These are phyloP conservation scores for Gyps fulvus DNA, from an alignment of 2,113 vertebrate genomes.

Conservation along the genomic window DNA sequence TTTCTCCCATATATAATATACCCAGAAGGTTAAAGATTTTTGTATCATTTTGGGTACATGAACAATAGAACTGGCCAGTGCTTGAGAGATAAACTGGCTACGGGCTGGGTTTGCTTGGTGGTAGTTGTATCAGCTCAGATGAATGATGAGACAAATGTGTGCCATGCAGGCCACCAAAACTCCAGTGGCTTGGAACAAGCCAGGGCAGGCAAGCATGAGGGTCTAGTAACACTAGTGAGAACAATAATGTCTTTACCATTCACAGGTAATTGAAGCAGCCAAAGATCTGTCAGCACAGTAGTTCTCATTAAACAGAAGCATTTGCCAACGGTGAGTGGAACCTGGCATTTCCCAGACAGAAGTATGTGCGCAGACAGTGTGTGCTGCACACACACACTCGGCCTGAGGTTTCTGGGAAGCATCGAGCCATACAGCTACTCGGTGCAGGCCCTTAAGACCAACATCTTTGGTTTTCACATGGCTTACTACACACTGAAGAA, in stretches of 20 bases:
- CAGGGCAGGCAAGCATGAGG: neutral
- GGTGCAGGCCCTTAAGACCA: neutral
- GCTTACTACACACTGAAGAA: neutral
- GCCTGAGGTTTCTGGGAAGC: constrained; percentile 39
- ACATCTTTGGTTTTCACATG: neutral
- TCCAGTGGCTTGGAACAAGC: neutral
- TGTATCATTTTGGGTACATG: neutral
- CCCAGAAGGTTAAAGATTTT: neutral
- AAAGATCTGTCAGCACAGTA: constrained; percentile 55
- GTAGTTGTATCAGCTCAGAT: neutral
- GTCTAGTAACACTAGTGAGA: neutral
- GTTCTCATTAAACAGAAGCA: constrained; percentile 9
- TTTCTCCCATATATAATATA: neutral
- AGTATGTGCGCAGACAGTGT: neutral
- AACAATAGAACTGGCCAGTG: neutral
- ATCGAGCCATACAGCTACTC: neutral
- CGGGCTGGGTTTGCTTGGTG: neutral
- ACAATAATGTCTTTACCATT: constrained; percentile 14
- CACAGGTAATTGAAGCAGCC: neutral
- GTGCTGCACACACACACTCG: neutral
- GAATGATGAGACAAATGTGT: neutral
- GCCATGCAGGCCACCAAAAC: neutral
- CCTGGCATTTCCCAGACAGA: constrained; percentile 42
- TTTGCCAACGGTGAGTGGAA: constrained; percentile 52
- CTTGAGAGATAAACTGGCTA: neutral